Evolutionary conservation across 2,797 vertebrate species (phyloP).

Genomic region (Pseudochaenichthys georgianus): DNA sequence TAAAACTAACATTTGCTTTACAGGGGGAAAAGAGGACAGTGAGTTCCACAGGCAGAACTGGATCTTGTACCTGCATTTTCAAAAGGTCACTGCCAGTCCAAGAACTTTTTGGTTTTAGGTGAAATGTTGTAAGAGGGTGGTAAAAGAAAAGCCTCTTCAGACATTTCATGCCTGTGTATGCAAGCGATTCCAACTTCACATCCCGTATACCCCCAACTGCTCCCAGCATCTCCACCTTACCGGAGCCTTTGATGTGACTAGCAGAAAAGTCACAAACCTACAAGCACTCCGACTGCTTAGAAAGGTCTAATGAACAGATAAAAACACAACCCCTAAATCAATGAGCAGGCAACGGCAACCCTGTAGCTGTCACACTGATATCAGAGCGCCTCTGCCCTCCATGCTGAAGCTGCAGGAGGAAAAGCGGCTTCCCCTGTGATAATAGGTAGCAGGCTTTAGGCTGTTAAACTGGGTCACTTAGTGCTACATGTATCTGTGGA

Average conservation of each 20-base stretch:
- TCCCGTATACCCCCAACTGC: constrained; percentile 59
- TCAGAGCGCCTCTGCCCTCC: constrained; percentile 62
- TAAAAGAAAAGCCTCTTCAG: constrained; percentile 54
- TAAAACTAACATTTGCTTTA: constrained; percentile 84
- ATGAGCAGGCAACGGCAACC: constrained; percentile 65
- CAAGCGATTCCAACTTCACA: constrained; percentile 35
- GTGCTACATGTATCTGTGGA: constrained; percentile 53
- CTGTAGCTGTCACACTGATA: constrained; percentile 74
- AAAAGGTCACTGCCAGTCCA: constrained; percentile 61
- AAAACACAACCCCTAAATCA: constrained; percentile 74
- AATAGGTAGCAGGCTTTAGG: constrained; percentile 72
- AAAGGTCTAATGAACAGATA: constrained; percentile 79
- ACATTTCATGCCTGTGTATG: not conserved
- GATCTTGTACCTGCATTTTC: constrained; percentile 50
- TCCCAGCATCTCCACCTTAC: constrained; percentile 34
- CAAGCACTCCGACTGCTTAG: constrained; percentile 66
- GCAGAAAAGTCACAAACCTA: constrained; percentile 77
- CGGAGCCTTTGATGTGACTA: constrained; percentile 74
- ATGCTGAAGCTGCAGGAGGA: constrained; percentile 58
- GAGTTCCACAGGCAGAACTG: constrained; percentile 50
- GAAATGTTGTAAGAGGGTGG: constrained; percentile 11
- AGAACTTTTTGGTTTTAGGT: constrained; percentile 29
- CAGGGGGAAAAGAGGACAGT: constrained; percentile 21
- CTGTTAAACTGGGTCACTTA: constrained; percentile 77
- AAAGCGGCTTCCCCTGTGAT: constrained; percentile 66